Evolutionary conservation across 1,140 invertebrate genomes (phyloP), one percentile per base, ranked within the genome.

Genomic region (Rhagoletis pomonella): DNA sequence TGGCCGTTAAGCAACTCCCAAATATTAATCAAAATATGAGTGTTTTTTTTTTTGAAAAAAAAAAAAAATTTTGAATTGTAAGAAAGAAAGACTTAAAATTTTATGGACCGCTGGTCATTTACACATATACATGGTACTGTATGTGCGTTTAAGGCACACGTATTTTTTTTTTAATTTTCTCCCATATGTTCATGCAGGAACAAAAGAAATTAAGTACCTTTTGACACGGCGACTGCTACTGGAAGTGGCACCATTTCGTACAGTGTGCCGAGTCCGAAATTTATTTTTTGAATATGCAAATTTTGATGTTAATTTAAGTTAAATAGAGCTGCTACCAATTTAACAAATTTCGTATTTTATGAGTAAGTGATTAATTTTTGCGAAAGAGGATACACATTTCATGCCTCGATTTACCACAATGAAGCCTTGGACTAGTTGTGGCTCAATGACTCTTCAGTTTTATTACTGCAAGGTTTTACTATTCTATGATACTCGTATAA

Each of bases 201-300:
- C 19, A 81, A 29, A 55, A 55, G 50, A 81, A 50, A 81, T 55
- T 14, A 81, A 81, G 44, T 12, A 81, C 12, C 55, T 81, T 81
- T 58, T 81, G 73, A 81, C 73, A 81, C 73, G 47, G 7, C 47
- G 17, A 12, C 19, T 55, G 73, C 73, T 81, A 81, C 73, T 81
- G 73, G 73, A 81, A 81, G 73, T 81, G 73, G 9, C 14, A 81
- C 39, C 39, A 73, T 73, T 73, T 29, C 12, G 4, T 44, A 47
- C 67, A 73, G 67, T 73, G 67, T 4, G 42, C n/a, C 14, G 6
- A 47, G 4, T 73, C 44, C 7, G 1, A 29, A 29, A 29, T 29
- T 29, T 29, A 29, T 29, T 29, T 29, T 29, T 29, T 29, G 29
- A 29, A 29, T 29, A 29, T 29, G 29, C 29, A 29, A 29, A 29